Conservation (phyloP, 2,113 vertebrate species). For the Stigmatopora argus region DNA sequence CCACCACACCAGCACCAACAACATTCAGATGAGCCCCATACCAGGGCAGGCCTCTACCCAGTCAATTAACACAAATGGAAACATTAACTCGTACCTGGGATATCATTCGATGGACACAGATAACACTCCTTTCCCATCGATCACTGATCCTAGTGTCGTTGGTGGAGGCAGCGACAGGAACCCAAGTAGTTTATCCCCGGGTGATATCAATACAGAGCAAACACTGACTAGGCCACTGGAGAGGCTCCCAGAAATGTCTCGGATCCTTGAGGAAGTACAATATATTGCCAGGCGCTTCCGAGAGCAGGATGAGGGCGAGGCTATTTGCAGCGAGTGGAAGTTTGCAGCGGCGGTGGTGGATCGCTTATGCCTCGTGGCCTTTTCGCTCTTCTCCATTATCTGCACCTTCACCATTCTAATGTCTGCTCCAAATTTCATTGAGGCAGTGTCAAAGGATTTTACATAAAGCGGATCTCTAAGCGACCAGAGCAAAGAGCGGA, state of each 20-base stretch:
- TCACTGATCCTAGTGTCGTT: slow-evolving; percentile 65
- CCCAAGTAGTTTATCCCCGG: slow-evolving; percentile 36
- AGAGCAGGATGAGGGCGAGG: slow-evolving; percentile 79
- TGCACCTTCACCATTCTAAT: slow-evolving; percentile 87
- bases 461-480: slow-evolving; percentile 57
- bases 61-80: slow-evolving; percentile 69
- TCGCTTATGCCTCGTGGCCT: slow-evolving; percentile 83
- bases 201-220: slow-evolving; percentile 63
- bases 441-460: slow-evolving; percentile 88
- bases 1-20: slow-evolving; percentile 71
- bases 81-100: slow-evolving; percentile 72
- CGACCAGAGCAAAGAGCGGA: slow-evolving; percentile 3
- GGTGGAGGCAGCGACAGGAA: slow-evolving; percentile 54
- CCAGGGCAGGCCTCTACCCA: slow-evolving; percentile 66
- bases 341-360: slow-evolving; percentile 87
- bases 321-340: slow-evolving; percentile 85
- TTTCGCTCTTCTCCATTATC: slow-evolving; percentile 85
- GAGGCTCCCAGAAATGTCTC: slow-evolving; percentile 68
- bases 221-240: slow-evolving; percentile 64
- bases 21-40: slow-evolving; percentile 73
- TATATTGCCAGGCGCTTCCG: slow-evolving; percentile 80
- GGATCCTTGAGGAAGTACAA: slow-evolving; percentile 81
- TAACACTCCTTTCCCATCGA: slow-evolving; percentile 68
- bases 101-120: slow-evolving; percentile 70
- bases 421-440: slow-evolving; percentile 86